These are phyloP conservation scores for Pterophyllum scalare DNA, from an alignment of 2,113 vertebrate genomes.

Conservation along the genomic window DNA sequence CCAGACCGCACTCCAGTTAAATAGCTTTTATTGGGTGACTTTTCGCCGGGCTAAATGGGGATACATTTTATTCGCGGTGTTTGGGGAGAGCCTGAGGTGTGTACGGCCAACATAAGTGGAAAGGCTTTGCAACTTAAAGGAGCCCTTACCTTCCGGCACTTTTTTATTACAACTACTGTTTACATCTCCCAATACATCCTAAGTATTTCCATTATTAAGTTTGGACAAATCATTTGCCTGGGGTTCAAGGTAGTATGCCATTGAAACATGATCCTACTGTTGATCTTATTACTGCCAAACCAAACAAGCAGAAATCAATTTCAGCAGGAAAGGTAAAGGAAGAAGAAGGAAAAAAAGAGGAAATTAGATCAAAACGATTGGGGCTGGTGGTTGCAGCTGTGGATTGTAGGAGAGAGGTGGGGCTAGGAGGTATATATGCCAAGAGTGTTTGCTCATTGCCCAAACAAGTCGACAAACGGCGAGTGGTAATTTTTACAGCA, in stretches of 20 bases:
- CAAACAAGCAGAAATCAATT: conserved; percentile 93
- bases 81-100: conserved; percentile 84
- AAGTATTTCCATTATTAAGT: conserved; percentile 98
- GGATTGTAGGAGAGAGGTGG: conserved; percentile 58
- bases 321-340: conserved; percentile 82
- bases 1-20: conserved; percentile 65
- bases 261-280: conserved; percentile 94
- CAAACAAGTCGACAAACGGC: conserved; percentile 70
- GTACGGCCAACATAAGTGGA: conserved; percentile 88
- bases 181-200: conserved; percentile 97
- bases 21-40: conserved; percentile 80
- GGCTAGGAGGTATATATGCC: conserved; percentile 56
- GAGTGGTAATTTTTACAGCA: conserved; percentile 62
- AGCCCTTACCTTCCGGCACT: conserved; percentile 90
- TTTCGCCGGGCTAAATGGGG: conserved; percentile 85
- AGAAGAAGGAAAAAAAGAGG: conserved; percentile 72
- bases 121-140: conserved; percentile 94
- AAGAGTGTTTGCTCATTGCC: conserved; percentile 60
- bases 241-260: conserved; percentile 95
- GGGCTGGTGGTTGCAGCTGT: conserved; percentile 70
- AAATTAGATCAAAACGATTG: conserved; percentile 83
- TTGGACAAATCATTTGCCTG: conserved; percentile 99
- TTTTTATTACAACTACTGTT: conserved; percentile 98
- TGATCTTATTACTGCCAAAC: conserved; percentile 93
- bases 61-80: conserved; percentile 91